phyloP scores from a whole-genome alignment of 2,113 vertebrate genomes.

The Cephalophus harveyi region DNA sequence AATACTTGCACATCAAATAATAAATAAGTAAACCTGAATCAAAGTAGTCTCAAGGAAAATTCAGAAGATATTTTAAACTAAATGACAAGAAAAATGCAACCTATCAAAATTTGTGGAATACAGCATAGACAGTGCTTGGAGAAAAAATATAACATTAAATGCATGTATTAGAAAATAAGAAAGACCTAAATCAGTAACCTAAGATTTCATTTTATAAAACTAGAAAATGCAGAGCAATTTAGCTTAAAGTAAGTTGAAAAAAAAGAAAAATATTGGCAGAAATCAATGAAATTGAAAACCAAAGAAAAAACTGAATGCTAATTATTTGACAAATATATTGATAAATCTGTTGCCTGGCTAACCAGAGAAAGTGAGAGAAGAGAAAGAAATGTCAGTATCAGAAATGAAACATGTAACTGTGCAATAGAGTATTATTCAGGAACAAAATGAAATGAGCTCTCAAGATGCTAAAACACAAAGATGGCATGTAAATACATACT shows the following conservation, averaged over 20 bases:
- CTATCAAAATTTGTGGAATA: neutral
- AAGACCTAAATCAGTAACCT: neutral
- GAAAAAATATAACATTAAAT: neutral
- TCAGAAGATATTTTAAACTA: neutral
- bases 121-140: neutral
- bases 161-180: neutral
- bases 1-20: neutral
- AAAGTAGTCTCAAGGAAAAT: neutral
- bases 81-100: neutral
- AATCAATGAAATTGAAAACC: neutral
- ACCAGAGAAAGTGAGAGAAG: neutral
- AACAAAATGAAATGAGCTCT: neutral
- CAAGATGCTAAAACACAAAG: neutral
- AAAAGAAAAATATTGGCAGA: neutral
- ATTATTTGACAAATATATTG: neutral
- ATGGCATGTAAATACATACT: neutral
- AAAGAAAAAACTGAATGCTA: neutral
- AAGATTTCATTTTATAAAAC: neutral
- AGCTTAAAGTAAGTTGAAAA: neutral
- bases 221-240: neutral
- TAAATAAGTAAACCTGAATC: neutral
- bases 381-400: neutral
- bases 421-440: neutral
- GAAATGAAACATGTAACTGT: neutral
- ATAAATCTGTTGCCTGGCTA: neutral